phyloP scores from a whole-genome alignment of 2,797 vertebrate genomes.

The Pangasius macronema region DNA sequence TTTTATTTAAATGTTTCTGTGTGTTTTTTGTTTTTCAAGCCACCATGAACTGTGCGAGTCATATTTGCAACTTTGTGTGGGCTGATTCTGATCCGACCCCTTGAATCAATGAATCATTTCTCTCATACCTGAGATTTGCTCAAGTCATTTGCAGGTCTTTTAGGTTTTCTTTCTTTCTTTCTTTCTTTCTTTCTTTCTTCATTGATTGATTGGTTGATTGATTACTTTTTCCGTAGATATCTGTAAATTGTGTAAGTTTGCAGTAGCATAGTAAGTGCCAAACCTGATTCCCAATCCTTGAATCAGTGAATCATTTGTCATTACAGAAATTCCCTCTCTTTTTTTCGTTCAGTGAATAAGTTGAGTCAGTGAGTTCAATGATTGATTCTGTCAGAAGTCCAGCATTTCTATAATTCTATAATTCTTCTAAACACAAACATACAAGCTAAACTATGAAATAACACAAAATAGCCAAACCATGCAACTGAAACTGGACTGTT shows the following conservation, averaged over 20 bases:
- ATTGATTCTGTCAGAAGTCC: background rate
- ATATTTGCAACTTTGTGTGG: background rate
- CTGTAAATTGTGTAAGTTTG: no score
- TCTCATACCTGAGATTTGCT: background rate
- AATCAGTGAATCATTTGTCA: background rate
- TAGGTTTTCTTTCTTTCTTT: background rate
- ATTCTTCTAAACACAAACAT: background rate
- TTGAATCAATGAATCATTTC: slow-evolving; percentile 1
- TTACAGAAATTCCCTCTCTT: background rate
- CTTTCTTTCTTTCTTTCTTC: no score
- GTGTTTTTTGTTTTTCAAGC: no score
- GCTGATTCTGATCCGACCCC: no score
- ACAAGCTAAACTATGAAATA: no score
- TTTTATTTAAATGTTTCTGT: background rate
- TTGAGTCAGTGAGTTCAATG: background rate
- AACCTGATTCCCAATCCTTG: background rate
- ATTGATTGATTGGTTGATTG: no score
- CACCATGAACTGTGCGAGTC: background rate
- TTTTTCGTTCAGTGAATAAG: background rate
- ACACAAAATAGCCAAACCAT: no score
- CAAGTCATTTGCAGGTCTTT: no score
- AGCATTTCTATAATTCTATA: background rate
- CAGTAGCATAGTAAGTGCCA: background rate
- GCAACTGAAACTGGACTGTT: background rate
- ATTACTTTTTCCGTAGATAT: background rate